Conservation (phyloP, 2,113 vertebrate species). For the Psilopogon haemacephalus region DNA sequence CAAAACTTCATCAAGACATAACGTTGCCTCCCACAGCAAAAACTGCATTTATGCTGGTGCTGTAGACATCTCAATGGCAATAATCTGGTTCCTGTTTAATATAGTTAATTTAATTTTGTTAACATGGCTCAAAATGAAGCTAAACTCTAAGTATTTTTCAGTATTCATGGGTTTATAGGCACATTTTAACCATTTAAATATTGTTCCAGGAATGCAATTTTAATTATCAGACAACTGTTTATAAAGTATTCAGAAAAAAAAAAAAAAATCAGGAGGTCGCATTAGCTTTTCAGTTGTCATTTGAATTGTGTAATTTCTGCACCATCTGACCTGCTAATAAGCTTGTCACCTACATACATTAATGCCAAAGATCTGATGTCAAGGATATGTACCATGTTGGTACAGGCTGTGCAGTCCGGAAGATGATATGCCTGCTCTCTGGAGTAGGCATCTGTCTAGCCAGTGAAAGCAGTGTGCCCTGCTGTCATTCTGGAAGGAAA, state of each 20-base stretch:
- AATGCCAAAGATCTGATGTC: slow-evolving; percentile 31
- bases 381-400: background rate
- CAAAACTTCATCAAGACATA: background rate
- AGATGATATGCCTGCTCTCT: slow-evolving; percentile 34
- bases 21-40: background rate
- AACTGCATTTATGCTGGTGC: background rate
- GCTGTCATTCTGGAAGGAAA: slow-evolving; percentile 50
- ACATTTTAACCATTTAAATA: background rate
- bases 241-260: background rate
- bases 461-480: slow-evolving; percentile 20
- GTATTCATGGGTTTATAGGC: background rate
- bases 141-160: background rate
- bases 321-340: background rate
- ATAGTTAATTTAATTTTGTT: no score
- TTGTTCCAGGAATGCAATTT: background rate
- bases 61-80: background rate
- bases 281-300: background rate
- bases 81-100: background rate
- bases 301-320: background rate
- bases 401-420: slow-evolving; percentile 17
- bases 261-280: background rate
- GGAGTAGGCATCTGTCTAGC: slow-evolving; percentile 49
- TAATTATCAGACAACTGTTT: background rate
- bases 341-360: background rate
- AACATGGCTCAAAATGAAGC: background rate